Evolutionary conservation across 2,113 vertebrate species (phyloP).

Genomic region (Haliaeetus leucogaster): DNA sequence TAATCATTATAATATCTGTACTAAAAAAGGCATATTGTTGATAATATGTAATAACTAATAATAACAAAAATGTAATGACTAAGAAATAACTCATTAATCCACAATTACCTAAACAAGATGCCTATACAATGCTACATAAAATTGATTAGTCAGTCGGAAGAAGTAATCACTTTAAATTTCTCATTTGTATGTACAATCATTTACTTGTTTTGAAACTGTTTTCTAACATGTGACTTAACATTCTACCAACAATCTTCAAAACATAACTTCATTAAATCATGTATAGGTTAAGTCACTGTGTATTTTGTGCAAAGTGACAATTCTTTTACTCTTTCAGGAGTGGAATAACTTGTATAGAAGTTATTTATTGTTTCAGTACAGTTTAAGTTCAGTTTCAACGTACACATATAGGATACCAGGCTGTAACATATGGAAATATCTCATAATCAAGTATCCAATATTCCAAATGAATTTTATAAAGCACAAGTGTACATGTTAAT

Average conservation of each 20-base stretch:
- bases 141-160: neutral
- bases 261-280: neutral
- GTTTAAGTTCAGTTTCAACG: neutral
- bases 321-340: neutral
- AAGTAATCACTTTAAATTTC: neutral
- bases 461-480: neutral
- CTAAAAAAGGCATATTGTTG: neutral
- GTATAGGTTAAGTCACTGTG: neutral
- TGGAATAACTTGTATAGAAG: neutral
- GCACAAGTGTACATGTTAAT: neutral
- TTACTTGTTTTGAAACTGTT: neutral
- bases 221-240: neutral
- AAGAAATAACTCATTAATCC: neutral
- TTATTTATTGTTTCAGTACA: neutral
- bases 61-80: neutral
- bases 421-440: neutral
- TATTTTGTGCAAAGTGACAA: neutral
- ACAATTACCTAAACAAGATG: neutral
- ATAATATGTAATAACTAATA: neutral
- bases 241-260: neutral
- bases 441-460: neutral
- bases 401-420: neutral
- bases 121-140: neutral
- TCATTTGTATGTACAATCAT: neutral
- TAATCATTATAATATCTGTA: neutral